A percentile compares a stretch with the other conserved stretches of the same genome.
Evolutionary conservation across 2,888 invertebrate species (phyloP).

Genomic region (Sipha maydis): DNA sequence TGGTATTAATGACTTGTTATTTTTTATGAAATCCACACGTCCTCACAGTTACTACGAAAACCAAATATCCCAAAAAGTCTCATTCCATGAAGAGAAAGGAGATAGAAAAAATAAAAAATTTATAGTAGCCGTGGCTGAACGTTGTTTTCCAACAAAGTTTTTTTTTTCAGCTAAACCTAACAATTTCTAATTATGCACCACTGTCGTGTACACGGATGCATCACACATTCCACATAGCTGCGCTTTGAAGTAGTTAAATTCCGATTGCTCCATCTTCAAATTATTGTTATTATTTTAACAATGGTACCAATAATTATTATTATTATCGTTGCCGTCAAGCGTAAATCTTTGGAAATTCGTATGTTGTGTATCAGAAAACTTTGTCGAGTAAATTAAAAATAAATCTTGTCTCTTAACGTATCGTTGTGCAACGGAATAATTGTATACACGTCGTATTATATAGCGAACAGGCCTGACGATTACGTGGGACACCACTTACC

Average conservation of each 20-base stretch:
- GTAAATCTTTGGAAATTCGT: neutral
- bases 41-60: neutral
- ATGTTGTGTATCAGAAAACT: neutral
- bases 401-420: neutral
- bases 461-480: too few species aligned
- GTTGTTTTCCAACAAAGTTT: neutral
- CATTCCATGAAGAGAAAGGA: neutral
- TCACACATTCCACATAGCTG: neutral
- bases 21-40: neutral
- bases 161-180: neutral
- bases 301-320: neutral
- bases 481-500: too few species aligned
- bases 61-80: neutral
- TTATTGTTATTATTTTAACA: neutral
- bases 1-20: conserved; percentile 26
- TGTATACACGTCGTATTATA: too few species aligned
- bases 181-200: neutral
- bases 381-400: neutral
- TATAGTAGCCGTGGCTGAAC: neutral
- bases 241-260: neutral
- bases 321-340: neutral
- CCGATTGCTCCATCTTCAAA: neutral
- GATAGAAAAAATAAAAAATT: conserved; percentile 8
- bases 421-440: too few species aligned
- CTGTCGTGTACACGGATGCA: neutral